Base-by-base conservation (phyloP, 2,113 vertebrate species). In the Argyrosomus japonicus region DNA sequence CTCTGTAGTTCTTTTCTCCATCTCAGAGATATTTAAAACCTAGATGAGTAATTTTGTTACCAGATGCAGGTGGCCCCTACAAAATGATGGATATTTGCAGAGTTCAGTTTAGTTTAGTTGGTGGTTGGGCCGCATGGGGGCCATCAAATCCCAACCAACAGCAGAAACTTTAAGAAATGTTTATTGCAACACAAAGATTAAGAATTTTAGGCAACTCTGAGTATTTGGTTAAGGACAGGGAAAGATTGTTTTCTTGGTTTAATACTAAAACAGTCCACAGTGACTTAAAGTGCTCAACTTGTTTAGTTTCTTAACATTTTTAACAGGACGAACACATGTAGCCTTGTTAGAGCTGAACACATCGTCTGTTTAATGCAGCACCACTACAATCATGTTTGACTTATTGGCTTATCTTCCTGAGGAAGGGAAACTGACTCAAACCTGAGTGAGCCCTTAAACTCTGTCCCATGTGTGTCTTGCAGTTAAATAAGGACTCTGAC, bases 401-500 rank as follows among this genome's bases (percentile, higher is more conserved):
- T 72, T 17, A 17, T 18, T 53, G 13, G 32, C 40, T 85, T 25
- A 43, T 62, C 50, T 48, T 18, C 50, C 17, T 9, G 19, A 25
- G 14, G 58, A 13, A 40, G 32, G 29, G 14, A 40, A 47, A 65
- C 19, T 14, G 63, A 29, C 12, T 65, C n/a, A 13, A 57, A 47
- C 12, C 51, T n/a, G 10, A 32, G 14, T 7, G 32, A 1, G 45
- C 19, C 43, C 17, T 48, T 5, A 60, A 36, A 68, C 21, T 19
- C n/a, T 10, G 6, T 23, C 40, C 23, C 13, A 14, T 47, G 11
- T 47, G 6, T 3, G 23, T 12, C 7, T 3, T 29, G 62, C 18
- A 65, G 6, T 67, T 57, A 45, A 6, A 48, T 9, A 19, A 50
- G 10, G 50, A 79, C 73, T 68, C 19, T 77, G 81, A 76, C 68